phyloP scores from a whole-genome alignment of 35 echinoderm and acorn worm genomes.

The Stichopus chloronotus region DNA sequence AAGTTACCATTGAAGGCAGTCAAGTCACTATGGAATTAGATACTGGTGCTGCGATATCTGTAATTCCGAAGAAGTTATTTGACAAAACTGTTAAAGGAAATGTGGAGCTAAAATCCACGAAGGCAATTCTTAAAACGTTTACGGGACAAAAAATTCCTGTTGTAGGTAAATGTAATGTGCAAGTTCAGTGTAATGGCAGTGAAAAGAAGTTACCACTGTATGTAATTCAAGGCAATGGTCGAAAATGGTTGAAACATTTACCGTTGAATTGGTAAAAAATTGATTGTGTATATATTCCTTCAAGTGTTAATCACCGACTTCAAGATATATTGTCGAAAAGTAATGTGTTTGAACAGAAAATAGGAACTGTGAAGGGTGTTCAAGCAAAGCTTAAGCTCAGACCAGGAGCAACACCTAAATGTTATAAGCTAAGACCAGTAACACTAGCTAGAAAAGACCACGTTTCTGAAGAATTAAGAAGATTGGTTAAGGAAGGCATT shows the following conservation, averaged over 20 bases:
- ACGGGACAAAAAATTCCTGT: no score
- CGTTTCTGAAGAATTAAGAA: no score
- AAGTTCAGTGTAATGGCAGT: conserved; percentile 17
- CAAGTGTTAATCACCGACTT: neutral
- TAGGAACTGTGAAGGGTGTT: conserved; percentile 26
- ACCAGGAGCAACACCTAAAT: conserved; percentile 14
- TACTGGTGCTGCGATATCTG: conserved; percentile 11
- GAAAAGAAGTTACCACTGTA: conserved; percentile 34
- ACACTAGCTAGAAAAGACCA: neutral
- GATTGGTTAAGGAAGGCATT: no score
- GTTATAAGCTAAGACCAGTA: conserved; percentile 25
- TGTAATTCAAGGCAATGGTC: conserved; percentile 47
- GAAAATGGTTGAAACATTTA: conserved; percentile 14
- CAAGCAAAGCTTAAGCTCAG: conserved; percentile 26
- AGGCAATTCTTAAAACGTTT: conserved; percentile 36
- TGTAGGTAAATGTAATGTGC: no score
- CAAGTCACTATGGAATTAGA: neutral
- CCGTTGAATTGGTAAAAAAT: conserved; percentile 16
- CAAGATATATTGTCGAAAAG: conserved; percentile 6
- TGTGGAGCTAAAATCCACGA: conserved; percentile 2
- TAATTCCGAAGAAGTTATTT: conserved; percentile 46
- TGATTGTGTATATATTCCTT: neutral
- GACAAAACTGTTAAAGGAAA: neutral
- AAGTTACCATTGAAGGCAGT: conserved; percentile 2
- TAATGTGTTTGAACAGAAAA: conserved; percentile 30